Conservation (phyloP, 2,113 vertebrate genomes). For the Alectura lathami region DNA sequence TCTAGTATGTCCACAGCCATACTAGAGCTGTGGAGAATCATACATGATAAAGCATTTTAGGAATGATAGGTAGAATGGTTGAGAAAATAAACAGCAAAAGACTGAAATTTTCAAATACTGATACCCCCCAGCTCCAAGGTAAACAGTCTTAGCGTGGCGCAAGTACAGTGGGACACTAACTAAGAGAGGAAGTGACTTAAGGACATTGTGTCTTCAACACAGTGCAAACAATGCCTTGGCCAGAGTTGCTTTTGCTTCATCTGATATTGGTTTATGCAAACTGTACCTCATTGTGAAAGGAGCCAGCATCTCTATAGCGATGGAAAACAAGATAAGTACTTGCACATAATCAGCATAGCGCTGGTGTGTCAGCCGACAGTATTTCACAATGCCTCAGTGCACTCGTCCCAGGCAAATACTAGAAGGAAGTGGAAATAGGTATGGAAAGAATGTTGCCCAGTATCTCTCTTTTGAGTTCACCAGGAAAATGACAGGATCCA, state of each 20-base stretch:
- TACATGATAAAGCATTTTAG: background rate
- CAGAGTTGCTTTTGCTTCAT: background rate
- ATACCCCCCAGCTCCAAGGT: background rate
- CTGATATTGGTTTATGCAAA: background rate
- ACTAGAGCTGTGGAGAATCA: background rate
- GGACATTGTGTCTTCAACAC: conserved; percentile 6
- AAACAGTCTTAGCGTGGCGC: background rate
- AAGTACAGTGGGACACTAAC: background rate
- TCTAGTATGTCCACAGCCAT: background rate
- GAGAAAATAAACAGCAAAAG: background rate
- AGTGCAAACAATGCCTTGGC: conserved; percentile 36
- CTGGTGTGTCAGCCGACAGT: background rate
- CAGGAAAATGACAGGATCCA: background rate
- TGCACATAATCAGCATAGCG: background rate
- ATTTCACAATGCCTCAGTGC: background rate
- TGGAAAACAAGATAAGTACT: background rate
- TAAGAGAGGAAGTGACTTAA: conserved; percentile 23
- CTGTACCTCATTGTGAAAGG: background rate
- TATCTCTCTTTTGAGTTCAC: background rate
- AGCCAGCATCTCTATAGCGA: background rate
- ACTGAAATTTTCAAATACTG: background rate
- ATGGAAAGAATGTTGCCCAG: background rate
- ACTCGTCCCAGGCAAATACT: background rate
- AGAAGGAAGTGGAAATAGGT: background rate
- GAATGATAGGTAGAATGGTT: background rate